These are phyloP conservation scores for Hypothenemus hampei DNA, from an alignment of 1,140 invertebrate genomes.

Conservation along the genomic window DNA sequence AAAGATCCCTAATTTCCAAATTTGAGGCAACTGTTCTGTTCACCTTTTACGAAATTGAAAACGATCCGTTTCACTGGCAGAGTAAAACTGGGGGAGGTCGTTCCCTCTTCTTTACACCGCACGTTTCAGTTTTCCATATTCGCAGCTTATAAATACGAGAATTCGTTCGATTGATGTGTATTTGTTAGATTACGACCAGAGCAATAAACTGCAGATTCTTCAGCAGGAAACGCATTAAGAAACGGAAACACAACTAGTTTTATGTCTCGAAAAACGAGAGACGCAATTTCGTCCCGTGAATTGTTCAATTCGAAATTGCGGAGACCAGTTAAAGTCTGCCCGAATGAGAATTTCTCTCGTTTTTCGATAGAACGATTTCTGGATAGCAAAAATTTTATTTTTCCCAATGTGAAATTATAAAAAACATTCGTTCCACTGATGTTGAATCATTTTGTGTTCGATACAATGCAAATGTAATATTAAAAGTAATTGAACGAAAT, in stretches of 20 bases:
- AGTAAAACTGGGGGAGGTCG: too few relatives aligned
- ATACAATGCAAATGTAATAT: neutral
- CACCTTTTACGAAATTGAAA: neutral
- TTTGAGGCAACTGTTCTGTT: neutral
- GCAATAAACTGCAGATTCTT: slow-evolving; percentile 23
- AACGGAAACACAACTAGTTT: slow-evolving; percentile 1
- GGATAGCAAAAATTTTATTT: neutral
- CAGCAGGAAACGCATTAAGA: slow-evolving; percentile 6
- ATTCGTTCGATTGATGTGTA: slow-evolving; percentile 16
- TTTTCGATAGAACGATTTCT: too few relatives aligned
- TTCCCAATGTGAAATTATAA: neutral
- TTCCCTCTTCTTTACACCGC: too few relatives aligned
- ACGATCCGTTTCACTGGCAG: neutral
- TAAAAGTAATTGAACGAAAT: neutral
- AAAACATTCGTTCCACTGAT: neutral
- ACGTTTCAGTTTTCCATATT: too few relatives aligned
- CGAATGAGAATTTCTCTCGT: neutral
- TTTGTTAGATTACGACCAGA: slow-evolving; percentile 17
- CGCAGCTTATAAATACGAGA: too few relatives aligned
- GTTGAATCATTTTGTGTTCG: neutral
- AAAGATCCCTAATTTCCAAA: neutral
- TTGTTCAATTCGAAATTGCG: slow-evolving; percentile 1
- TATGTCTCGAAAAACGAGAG: neutral
- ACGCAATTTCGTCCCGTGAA: neutral
- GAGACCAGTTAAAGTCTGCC: neutral